A percentile compares a stretch with the other conserved stretches of the same genome.
Evolutionary conservation across 2,113 vertebrate species (phyloP).

Genomic region (Poecilia latipinna): DNA sequence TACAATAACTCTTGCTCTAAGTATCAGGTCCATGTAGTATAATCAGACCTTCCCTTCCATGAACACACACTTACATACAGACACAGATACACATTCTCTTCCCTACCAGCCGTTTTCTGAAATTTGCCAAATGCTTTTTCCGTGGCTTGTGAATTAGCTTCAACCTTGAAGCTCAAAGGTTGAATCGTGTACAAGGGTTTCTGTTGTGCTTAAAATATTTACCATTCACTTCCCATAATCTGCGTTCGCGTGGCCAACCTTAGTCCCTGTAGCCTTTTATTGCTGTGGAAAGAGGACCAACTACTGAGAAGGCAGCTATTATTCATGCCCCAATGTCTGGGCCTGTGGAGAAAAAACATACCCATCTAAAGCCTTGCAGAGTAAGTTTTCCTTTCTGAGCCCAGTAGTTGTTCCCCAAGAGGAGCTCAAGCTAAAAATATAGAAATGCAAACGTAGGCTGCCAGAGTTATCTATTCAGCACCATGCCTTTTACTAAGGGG

Average conservation of each 20-base stretch:
- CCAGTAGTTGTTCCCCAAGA: constrained; percentile 25
- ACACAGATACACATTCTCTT: constrained; percentile 5
- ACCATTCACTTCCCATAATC: constrained; percentile 77
- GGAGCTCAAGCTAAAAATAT: constrained; percentile 23
- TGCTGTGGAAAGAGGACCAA: constrained; percentile 58
- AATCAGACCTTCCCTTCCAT: constrained; percentile 47
- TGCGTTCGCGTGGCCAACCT: constrained; percentile 53
- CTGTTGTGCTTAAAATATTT: constrained; percentile 78
- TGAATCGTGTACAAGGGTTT: constrained; percentile 69
- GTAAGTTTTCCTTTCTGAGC: constrained; percentile 35
- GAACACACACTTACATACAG: constrained; percentile 11
- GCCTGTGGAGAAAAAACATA: constrained; percentile 48
- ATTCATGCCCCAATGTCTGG: constrained; percentile 68
- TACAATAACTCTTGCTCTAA: constrained; percentile 77
- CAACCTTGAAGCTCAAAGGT: constrained; percentile 77
- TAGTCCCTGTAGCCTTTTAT: constrained; percentile 56
- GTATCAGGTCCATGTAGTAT: constrained; percentile 76
- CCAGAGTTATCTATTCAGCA: constrained; percentile 11
- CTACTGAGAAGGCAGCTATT: constrained; percentile 69
- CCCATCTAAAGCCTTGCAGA: constrained; percentile 17
- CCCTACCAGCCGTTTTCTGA: constrained; percentile 36
- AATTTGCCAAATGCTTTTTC: constrained; percentile 77
- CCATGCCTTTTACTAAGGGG: constrained; percentile 11
- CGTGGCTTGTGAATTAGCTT: constrained; percentile 76
- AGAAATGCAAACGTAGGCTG: constrained; percentile 15